phyloP scores from a whole-genome alignment of 2,888 invertebrate species.

The Didymodactylos carnosus region DNA sequence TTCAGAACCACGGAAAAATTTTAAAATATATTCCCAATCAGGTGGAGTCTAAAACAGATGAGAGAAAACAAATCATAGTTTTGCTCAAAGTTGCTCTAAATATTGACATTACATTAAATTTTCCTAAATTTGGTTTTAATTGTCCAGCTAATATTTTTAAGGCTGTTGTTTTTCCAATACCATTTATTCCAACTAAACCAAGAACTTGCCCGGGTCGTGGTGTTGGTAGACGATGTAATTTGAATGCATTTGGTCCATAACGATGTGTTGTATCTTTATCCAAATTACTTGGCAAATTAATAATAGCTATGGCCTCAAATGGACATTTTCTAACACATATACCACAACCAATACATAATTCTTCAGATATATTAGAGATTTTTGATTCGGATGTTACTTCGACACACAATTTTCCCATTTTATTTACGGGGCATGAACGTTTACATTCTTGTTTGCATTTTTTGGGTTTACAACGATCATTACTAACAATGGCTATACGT shows the following conservation, averaged over 20 bases:
- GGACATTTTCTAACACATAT: conserved; percentile 99
- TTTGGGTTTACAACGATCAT: conserved; percentile 95
- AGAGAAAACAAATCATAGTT: not conserved
- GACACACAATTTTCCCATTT: conserved; percentile 93
- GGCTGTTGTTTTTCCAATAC: conserved; percentile 97
- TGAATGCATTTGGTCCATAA: conserved; percentile 94
- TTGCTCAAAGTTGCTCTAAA: no score
- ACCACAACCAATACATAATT: conserved; percentile 95
- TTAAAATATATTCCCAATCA: conserved; percentile 93
- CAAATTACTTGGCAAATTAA: conserved; percentile 91
- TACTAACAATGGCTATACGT: conserved; percentile 87
- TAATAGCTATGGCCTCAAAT: conserved; percentile 93
- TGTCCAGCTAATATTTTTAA: conserved; percentile 93
- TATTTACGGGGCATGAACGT: conserved; percentile 80
- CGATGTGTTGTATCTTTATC: conserved; percentile 94
- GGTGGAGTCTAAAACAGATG: conserved; percentile 56
- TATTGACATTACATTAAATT: conserved; percentile 51
- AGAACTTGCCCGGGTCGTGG: conserved; percentile 91
- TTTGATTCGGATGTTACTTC: conserved; percentile 86
- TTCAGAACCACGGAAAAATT: conserved; percentile 90
- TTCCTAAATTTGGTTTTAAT: conserved; percentile 87
- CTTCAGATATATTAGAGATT: conserved; percentile 88
- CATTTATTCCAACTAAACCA: conserved; percentile 92
- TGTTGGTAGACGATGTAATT: conserved; percentile 78
- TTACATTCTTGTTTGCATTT: conserved; percentile 96